Evolutionary conservation across 2,113 vertebrate species (phyloP).

Genomic region (Boulengeromyrus knoepffleri): DNA sequence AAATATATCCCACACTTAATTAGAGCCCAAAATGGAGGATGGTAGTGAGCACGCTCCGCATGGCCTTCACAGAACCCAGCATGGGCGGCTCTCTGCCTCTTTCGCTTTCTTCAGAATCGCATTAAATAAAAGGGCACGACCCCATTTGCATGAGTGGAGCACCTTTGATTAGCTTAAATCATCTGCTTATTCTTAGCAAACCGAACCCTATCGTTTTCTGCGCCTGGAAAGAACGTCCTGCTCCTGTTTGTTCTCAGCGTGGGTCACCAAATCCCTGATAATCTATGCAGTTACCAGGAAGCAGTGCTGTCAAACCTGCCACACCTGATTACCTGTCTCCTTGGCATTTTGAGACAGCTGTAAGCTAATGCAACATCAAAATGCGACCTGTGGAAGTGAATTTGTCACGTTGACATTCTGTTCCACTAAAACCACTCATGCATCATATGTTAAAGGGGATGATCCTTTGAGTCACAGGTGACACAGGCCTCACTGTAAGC

Average conservation of each 20-base stretch:
- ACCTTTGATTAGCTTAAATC: background rate
- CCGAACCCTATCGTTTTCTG: background rate
- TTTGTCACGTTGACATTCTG: background rate
- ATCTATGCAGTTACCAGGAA: background rate
- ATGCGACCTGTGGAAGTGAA: background rate
- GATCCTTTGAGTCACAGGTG: background rate
- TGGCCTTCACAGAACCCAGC: background rate
- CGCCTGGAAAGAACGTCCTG: background rate
- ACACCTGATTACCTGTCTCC: background rate
- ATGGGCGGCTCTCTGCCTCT: background rate
- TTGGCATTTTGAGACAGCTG: background rate
- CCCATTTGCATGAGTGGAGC: background rate
- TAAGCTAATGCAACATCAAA: background rate
- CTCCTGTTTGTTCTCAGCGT: background rate
- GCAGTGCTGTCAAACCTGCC: background rate
- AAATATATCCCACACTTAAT: constrained; percentile 3
- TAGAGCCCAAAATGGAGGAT: background rate
- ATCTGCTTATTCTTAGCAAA: background rate
- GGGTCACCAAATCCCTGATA: background rate
- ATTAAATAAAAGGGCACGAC: background rate
- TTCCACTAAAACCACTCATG: background rate
- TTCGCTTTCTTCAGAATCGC: background rate
- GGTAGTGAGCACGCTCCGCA: background rate
- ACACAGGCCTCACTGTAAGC: background rate
- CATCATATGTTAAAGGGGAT: background rate